Base-by-base conservation (phyloP, 2,888 invertebrate genomes). In the Hirtodrosophila histrioides region DNA sequence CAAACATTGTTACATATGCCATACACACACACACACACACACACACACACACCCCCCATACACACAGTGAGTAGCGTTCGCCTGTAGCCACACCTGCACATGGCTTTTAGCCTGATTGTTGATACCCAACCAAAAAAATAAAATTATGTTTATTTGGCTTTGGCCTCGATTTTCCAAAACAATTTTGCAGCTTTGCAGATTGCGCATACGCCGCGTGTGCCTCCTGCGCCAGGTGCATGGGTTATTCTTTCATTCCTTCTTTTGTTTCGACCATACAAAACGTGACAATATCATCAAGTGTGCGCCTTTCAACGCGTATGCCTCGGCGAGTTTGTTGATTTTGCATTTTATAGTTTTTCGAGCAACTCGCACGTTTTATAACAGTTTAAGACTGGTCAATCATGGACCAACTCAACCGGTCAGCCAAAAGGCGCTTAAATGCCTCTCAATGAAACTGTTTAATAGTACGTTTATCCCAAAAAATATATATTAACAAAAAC, bases 1-100 rank as follows among this genome's bases (percentile, higher is more conserved):
- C 78, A 88, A 88, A 86, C 86, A 86, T 62, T 78, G 85, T 84
- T 86, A 85, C 79, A 87, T 78, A 87, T 85, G 85, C 79, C 71
- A 65, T 54, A 55, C 58, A 68, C 43, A 75, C 69, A 67, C 44
- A 7, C 36, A 29, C 33, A 44, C 40, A 62, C 58, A 58, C 31
- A 31, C 60, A 55, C 40, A 33, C 24, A 48, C 27, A 50, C 57
- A 35, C 39, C 6, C 31, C 7, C n/a, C 43, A 17, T 11, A 24
- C 17, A 49, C 11, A 58, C n/a, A 36, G 27, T 61, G 35, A 69
- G 36, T 54, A 41, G 44, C 49, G 41, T 46, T 27, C 31, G 41
- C 23, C 5, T 55, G 29, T 46, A 46, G 66, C 54, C 75, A 71
- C 75, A 81, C 80, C 80, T 81, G 80, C 54, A 72, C 51, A 70